Evolutionary conservation across 2,113 vertebrate species (phyloP).

Genomic region (Furnarius figulus): DNA sequence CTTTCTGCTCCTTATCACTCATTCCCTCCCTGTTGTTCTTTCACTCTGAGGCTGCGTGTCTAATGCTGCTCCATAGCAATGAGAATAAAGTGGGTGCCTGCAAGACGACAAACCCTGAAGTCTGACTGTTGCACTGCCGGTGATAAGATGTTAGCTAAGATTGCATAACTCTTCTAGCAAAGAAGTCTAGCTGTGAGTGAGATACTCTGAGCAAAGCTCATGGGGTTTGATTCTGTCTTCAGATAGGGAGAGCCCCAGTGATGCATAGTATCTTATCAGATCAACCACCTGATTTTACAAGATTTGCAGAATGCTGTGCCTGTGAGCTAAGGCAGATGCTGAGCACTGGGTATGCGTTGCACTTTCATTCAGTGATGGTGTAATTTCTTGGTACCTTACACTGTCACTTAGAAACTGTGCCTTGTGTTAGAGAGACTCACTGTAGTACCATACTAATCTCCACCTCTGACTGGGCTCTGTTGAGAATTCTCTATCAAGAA

Average conservation of each 20-base stretch:
- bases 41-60: constrained; percentile 3
- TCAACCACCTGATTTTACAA: constrained; percentile 67
- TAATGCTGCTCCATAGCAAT: neutral
- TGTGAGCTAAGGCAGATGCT: constrained; percentile 7
- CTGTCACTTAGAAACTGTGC: neutral
- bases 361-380: neutral
- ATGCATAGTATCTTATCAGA: constrained; percentile 30
- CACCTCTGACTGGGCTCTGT: neutral
- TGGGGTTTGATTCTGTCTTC: constrained; percentile 42
- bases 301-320: constrained; percentile 37
- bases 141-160: constrained; percentile 49
- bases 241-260: constrained; percentile 31
- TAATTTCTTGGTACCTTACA: neutral
- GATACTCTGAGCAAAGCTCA: neutral
- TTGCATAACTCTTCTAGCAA: constrained; percentile 24
- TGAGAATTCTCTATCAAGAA: neutral
- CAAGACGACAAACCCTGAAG: constrained; percentile 11
- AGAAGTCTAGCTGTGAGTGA: neutral
- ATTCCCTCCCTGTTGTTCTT: constrained; percentile 6
- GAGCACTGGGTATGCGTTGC: neutral
- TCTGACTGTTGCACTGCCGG: constrained; percentile 18
- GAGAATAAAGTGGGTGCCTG: constrained; percentile 6
- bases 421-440: neutral
- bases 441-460: neutral
- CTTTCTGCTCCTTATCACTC: constrained; percentile 31